Conservation (phyloP, 1,140 invertebrate species). For the Heliconius hermathena region DNA sequence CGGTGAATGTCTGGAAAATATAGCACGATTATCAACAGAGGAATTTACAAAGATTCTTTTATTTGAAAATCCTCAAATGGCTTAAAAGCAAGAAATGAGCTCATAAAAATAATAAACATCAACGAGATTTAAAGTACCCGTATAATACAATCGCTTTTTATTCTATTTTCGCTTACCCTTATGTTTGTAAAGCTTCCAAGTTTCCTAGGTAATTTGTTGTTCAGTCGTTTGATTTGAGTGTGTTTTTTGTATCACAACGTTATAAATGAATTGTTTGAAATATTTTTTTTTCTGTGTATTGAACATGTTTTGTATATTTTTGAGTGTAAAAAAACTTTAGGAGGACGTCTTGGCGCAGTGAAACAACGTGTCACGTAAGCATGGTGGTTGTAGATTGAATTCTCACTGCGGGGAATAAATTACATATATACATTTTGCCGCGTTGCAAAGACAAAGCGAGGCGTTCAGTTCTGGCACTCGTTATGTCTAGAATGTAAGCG, state of each 20-base stretch:
- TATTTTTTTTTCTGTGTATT: background rate
- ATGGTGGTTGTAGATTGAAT: background rate
- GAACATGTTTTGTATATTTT: background rate
- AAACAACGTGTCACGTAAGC: no score
- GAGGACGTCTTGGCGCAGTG: no score
- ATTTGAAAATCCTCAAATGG: conserved; percentile 34
- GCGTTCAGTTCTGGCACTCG: background rate
- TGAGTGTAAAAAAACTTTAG: background rate
- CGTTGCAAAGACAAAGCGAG: background rate
- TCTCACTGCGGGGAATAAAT: background rate
- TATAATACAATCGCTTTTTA: conserved; percentile 17
- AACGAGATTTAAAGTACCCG: conserved; percentile 24
- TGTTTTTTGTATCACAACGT: background rate
- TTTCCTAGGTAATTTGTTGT: background rate
- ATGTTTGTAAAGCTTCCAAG: conserved; percentile 10
- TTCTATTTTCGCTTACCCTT: conserved; percentile 1
- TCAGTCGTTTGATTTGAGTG: background rate
- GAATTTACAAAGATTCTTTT: conserved; percentile 35
- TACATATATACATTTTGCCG: background rate
- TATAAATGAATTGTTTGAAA: background rate
- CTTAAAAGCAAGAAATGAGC: conserved; percentile 33
- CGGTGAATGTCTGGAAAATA: conserved; percentile 40
- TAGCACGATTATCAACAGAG: conserved; percentile 40
- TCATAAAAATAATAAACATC: conserved; percentile 34
- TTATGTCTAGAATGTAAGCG: background rate